A percentile compares a stretch with the other conserved stretches of the same genome.
These are phyloP conservation scores for Elegia similella DNA, from an alignment of 2,888 invertebrate species.

Conservation along the genomic window DNA sequence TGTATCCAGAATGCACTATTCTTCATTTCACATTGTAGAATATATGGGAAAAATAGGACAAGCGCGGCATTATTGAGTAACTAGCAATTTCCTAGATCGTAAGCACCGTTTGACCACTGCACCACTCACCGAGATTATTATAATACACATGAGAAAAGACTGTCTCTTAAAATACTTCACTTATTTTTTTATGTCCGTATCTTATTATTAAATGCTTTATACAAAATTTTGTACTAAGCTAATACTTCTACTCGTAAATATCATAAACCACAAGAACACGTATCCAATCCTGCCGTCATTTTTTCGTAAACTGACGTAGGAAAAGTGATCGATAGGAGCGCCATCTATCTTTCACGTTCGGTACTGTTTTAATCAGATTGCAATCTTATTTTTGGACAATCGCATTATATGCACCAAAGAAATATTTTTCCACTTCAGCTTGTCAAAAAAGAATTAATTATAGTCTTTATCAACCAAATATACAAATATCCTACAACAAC, in stretches of 20 bases:
- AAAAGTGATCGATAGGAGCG: constrained; percentile 50
- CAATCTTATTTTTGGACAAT: constrained; percentile 28
- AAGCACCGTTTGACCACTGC: constrained; percentile 58
- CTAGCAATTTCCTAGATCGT: constrained; percentile 59
- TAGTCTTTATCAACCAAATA: not conserved
- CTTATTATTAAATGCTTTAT: constrained; percentile 47
- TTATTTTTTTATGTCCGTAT: constrained; percentile 51
- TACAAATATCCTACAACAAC: constrained; percentile 15
- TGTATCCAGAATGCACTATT: not conserved
- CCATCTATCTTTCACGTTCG: constrained; percentile 52
- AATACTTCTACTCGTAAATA: constrained; percentile 80
- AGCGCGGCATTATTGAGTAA: constrained; percentile 34
- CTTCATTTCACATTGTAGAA: constrained; percentile 1
- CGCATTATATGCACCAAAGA: constrained; percentile 4
- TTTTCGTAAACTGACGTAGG: constrained; percentile 76
- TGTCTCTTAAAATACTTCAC: constrained; percentile 56
- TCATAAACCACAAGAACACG: constrained; percentile 80
- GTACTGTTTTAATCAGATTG: constrained; percentile 45
- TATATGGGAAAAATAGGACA: constrained; percentile 25
- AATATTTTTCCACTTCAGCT: constrained; percentile 22
- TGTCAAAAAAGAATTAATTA: constrained; percentile 21
- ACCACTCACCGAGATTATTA: constrained; percentile 72
- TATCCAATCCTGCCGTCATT: constrained; percentile 80
- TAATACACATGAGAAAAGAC: constrained; percentile 73
- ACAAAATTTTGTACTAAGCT: constrained; percentile 61